Percentiles rank a stretch among this genome's conserved stretches.
phyloP scores from a whole-genome alignment of 2,888 invertebrate genomes.

The Hipparchia semele region DNA sequence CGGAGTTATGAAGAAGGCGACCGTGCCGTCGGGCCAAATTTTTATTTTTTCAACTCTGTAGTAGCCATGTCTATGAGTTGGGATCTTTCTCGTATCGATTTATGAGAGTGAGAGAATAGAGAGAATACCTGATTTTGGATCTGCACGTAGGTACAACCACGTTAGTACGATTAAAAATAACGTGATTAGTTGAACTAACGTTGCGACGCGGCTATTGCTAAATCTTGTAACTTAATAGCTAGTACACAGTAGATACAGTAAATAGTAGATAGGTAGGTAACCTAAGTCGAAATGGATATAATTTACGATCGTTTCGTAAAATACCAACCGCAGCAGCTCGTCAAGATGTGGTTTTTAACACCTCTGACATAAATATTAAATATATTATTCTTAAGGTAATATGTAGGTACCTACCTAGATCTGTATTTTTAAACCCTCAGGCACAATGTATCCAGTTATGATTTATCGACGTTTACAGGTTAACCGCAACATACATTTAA shows the following conservation, averaged over 20 bases:
- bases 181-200: neutral
- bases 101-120: no score
- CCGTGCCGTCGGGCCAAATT: no score
- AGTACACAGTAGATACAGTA: neutral
- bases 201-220: neutral
- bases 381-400: no score
- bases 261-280: neutral
- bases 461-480: neutral
- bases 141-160: no score
- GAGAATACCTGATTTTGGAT: no score
- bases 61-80: no score
- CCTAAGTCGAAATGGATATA: conserved; percentile 6
- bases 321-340: conserved; percentile 10
- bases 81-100: no score
- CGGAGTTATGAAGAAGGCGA: no score
- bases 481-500: neutral
- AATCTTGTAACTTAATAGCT: neutral
- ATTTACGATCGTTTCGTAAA: conserved; percentile 5
- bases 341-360: conserved; percentile 5
- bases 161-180: no score
- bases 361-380: neutral
- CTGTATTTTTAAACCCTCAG: neutral
- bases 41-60: no score
- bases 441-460: neutral
- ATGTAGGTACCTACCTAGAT: neutral